Evolutionary conservation across 2,888 invertebrate species (phyloP).

Genomic region (Eupithecia pulchellata): DNA sequence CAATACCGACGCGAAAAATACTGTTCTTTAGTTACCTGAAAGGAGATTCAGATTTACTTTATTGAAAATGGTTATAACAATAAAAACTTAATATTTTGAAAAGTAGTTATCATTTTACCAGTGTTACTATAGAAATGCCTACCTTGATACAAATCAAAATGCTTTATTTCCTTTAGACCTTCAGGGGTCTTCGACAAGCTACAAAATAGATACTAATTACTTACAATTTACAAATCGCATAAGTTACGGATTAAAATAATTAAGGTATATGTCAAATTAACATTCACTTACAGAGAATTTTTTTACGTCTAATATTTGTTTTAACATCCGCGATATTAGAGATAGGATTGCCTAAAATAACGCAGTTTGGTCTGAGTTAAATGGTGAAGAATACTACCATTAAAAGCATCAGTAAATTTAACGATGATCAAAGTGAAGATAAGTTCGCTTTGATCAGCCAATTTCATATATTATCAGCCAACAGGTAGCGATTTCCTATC

Average conservation of each 20-base stretch:
- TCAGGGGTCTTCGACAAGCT: too few species aligned
- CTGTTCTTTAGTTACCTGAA: background rate
- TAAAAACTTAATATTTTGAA: background rate
- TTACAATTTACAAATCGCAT: too few species aligned
- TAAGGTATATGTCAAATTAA: too few species aligned
- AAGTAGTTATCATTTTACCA: background rate
- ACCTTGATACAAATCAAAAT: too few species aligned
- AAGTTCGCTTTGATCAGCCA: background rate
- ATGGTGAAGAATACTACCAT: background rate
- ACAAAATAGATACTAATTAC: too few species aligned
- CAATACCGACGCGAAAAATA: background rate
- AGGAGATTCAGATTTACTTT: background rate
- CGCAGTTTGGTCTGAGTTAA: background rate
- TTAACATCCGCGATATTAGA: too few species aligned
- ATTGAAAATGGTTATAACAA: background rate
- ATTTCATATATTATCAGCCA: background rate
- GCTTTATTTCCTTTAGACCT: too few species aligned
- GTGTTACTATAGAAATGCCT: too few species aligned
- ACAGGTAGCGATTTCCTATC: background rate
- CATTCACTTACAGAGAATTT: too few species aligned
- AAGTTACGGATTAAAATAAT: too few species aligned
- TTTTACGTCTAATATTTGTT: too few species aligned
- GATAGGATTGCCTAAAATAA: background rate
- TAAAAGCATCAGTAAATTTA: background rate
- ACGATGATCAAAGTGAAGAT: background rate